phyloP scores from a whole-genome alignment of 2,888 invertebrate species.

The Exephanes ischioxanthus region DNA sequence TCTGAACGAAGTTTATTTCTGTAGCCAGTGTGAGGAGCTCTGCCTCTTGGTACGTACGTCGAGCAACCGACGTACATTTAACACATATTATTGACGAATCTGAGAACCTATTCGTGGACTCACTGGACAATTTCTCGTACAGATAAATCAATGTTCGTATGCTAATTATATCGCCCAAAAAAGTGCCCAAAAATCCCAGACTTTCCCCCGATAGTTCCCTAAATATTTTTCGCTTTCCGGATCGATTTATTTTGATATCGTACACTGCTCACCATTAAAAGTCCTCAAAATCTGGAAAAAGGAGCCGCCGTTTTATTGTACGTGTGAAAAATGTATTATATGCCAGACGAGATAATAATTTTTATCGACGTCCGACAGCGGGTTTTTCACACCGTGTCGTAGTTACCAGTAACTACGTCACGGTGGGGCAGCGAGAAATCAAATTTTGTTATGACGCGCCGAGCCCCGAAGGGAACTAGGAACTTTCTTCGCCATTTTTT shows the following conservation, averaged over 20 bases:
- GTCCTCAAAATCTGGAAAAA: neutral
- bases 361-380: neutral
- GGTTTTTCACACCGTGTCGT: constrained; percentile 13
- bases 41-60: constrained; percentile 2
- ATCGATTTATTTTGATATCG: too few species aligned
- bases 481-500: constrained; percentile 44
- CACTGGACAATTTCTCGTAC: neutral
- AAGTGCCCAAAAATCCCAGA: neutral
- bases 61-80: constrained; percentile 12
- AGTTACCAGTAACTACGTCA: neutral
- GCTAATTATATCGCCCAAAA: neutral
- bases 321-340: neutral
- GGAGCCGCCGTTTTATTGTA: neutral
- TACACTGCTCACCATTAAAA: neutral
- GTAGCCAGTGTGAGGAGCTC: constrained; percentile 27
- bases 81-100: neutral
- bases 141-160: neutral
- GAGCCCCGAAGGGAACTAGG: constrained; percentile 24
- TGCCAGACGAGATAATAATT: neutral
- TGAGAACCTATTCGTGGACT: constrained; percentile 2
- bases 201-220: too few species aligned
- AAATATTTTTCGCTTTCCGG: too few species aligned
- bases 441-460: constrained; percentile 67
- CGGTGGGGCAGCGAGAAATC: constrained; percentile 48
- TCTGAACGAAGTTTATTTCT: constrained; percentile 62